Base-by-base conservation (phyloP, 2,888 invertebrate genomes). In the Caenorhabditis zanzibari region DNA sequence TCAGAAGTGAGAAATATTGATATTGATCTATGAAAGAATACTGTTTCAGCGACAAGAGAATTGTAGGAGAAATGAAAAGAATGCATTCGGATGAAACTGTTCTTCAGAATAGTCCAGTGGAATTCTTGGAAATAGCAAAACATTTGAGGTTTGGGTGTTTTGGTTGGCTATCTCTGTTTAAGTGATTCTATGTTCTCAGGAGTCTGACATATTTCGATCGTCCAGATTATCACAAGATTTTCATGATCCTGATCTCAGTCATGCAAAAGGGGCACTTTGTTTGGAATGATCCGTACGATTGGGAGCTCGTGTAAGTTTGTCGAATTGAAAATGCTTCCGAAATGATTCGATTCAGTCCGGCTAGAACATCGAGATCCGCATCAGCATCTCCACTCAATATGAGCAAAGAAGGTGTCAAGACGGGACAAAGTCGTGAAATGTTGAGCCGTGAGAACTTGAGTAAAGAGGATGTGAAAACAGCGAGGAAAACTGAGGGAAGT, bases 201-300 rank as follows among this genome's bases (percentile, higher is more conserved):
- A 81, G 80, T 16, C 63, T 89, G 2, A 87, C 82, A 49, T 90
- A 90, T 66, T 89, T 82, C 75, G 56, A 75, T 7, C 82, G 89
- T 3, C 89, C 90, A 3, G 85, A 90, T 71, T 90, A 90, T 49
- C 38, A 59, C 6, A 74, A 82, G 32, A 84, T 88, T 47, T 87
- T 77, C 73, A 54, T 69, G 58, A 24, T 83, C 9, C 58, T 89
- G 28, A 61, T 74, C 14, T 61, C 64, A 1, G 59, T 88, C 10
- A 88, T 89, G 88, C 74, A 80, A 12, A 76, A 82, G 49, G 88
- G 88, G 14, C 75, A 77, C 38, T 88, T 86, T 71, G 14, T 38
- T 10, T 84, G 81, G 84, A 73, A 58, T 47, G 84, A 84, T 72
- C 84, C 84, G 19, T 84, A 73, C 41, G 81, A 84, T 58, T 84